Base-by-base conservation (phyloP, 2,113 vertebrate genomes). In the Meriones unguiculatus region DNA sequence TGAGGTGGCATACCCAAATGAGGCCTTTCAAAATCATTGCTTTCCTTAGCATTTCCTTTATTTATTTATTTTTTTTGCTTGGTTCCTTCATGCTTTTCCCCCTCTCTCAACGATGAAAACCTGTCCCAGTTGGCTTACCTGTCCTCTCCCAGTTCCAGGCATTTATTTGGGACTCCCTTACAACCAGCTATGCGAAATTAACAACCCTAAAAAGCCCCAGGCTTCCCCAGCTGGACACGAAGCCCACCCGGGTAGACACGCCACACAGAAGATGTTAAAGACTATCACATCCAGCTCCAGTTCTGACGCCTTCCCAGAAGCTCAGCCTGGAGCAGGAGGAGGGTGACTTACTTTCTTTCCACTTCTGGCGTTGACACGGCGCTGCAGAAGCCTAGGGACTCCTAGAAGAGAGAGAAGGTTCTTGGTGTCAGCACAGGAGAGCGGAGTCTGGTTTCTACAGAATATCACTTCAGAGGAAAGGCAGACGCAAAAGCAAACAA, bases 371-470 rank as follows among this genome's bases (percentile, higher is more conserved):
- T 99, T 96, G 99, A 99, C 5, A 99, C 98, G 0, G 99, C 97
- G 81, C 99, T 99, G 98, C 99, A 99, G 98, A 99, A 99, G 95
- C 99, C 99, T 87, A 99, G 98, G 0, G 99, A 99, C 96, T 99
- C 99, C 99, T 99, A 98, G 46, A 97, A 98, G 93, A 98, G 97
- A 98, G 90, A 98, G 86, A 98, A 96, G 91, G 98, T 65, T 78
- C 7, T 38, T 0, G 94, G 88, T 4, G 52, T 98, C 92, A 99
- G 96, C 67, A 41, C 38, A 94, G 91, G 76, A 35, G 41, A 4
- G 95, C 32, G 62, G 82, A 77, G 89, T 90, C 78, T 72, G 81
- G n/a, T 87, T 97, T 50, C 90, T 54, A 81, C 46, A 98, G 91
- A 97, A 77, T 78, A 95, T 84, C 70, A 95, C 95, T 96, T 64